These are phyloP conservation scores for Ceratina japonica DNA, from an alignment of 1,140 invertebrate genomes.

Conservation along the genomic window DNA sequence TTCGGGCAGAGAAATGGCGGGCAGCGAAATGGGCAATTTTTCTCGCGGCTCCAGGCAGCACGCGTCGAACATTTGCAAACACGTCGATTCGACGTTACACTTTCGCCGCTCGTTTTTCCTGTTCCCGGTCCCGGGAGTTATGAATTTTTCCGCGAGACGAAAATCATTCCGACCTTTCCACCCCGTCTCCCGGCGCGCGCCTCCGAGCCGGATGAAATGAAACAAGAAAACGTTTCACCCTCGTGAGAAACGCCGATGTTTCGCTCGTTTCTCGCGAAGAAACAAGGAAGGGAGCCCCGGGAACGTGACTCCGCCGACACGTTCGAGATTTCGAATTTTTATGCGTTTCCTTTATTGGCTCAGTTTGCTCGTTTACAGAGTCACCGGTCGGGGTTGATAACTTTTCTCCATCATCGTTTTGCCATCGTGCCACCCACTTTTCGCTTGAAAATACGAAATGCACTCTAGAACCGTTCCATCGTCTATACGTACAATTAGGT, in stretches of 20 bases:
- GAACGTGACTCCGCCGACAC: constrained; percentile 6
- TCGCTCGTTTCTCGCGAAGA: background rate
- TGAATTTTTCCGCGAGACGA: constrained; percentile 52
- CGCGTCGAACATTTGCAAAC: constrained; percentile 57
- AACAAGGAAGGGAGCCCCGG: background rate
- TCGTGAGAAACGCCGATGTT: constrained; percentile 28
- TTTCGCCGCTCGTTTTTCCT: background rate
- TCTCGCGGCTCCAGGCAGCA: constrained; percentile 34
- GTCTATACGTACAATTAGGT: too few relatives aligned
- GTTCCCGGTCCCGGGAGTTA: background rate
- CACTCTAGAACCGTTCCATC: too few relatives aligned
- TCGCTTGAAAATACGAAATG: too few relatives aligned
- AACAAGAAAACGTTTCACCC: constrained; percentile 34
- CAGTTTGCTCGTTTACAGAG: constrained; percentile 4
- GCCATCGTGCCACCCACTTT: too few relatives aligned
- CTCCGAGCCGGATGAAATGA: background rate
- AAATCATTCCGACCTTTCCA: constrained; percentile 46
- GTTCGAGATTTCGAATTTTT: constrained; percentile 3
- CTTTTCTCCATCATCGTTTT: background rate
- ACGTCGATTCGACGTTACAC: constrained; percentile 41
- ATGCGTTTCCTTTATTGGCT: constrained; percentile 4
- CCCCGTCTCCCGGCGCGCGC: background rate
- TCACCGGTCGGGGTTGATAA: too few relatives aligned
- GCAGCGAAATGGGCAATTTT: constrained; percentile 54
- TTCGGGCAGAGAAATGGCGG: constrained; percentile 48